Evolutionary conservation across 2,888 invertebrate species (phyloP).

Genomic region (Chalcosyrphus nemorum): DNA sequence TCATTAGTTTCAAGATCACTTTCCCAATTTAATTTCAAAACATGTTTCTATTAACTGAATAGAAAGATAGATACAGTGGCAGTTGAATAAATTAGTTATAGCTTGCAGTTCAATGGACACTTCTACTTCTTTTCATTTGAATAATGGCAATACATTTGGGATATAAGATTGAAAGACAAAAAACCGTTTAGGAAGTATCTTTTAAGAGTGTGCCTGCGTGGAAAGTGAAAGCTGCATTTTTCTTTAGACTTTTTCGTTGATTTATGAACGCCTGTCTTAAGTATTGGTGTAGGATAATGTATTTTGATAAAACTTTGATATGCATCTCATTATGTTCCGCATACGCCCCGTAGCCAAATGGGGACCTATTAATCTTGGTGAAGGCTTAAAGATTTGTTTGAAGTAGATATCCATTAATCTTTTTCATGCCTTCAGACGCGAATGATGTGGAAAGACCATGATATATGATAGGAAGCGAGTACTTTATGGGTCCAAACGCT

Average conservation of each 20-base stretch:
- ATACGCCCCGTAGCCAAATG: background rate
- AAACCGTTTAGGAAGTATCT: background rate
- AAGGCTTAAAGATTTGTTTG: background rate
- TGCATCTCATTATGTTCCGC: background rate
- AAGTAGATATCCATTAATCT: background rate
- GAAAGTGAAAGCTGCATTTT: background rate
- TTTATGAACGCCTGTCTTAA: background rate
- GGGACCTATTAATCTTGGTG: background rate
- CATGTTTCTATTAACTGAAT: slow-evolving; percentile 16
- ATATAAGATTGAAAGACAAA: background rate
- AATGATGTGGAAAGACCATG: background rate
- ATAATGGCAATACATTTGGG: no score
- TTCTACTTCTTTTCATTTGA: background rate
- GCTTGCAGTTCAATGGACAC: slow-evolving; percentile 28
- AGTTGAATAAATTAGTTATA: slow-evolving; percentile 7
- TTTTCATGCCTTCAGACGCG: background rate
- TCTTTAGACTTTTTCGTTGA: background rate
- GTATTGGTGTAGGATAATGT: background rate
- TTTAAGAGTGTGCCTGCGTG: background rate
- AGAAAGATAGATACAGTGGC: background rate
- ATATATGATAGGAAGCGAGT: background rate
- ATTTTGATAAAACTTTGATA: background rate
- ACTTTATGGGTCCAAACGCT: no score
- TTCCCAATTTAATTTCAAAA: slow-evolving; percentile 43
- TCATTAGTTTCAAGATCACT: slow-evolving; percentile 48